Evolutionary conservation across 2,888 invertebrate species (phyloP), one percentile per base, ranked within the genome.

Genomic region (Drosophila mimica): DNA sequence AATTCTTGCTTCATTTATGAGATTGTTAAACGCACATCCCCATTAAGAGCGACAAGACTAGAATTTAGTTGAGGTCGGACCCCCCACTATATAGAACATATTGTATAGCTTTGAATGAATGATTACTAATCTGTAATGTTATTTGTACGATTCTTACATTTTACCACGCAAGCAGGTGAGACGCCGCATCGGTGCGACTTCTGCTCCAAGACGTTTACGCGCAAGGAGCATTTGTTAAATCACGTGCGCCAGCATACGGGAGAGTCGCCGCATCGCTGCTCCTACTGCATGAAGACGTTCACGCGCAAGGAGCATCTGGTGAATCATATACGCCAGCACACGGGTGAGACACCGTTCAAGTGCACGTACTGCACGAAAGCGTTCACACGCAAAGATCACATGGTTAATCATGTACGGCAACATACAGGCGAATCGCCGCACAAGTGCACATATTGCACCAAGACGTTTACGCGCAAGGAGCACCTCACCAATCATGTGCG

Each of bases 241-340:
- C 97, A 97, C 93, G 96, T 97, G 83, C 94, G 97, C 90, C 95
- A 97, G 75, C 95, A 97, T 91, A 95, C 96, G 4, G 97, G 96
- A 73, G 97, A 97, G 93, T 97, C 97, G 92, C 97, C 97, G 1
- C 97, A 97, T 92, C 96, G 96, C 80, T 97, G 97, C 94, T 95
- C 96, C 36, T 96, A 96, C 90, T 97, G 97, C 93, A 96, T 96
- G 82, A 97, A 97, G 93, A 96, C 96, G 51, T 97, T 97, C 93
- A 97, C 97, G n/a, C 94, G 97, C 66, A 97, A 97, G 93, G 97
- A 97, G 92, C 97, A 97, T 92, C 94, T 97, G 76, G 96, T 97
- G 92, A 97, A 97, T 93, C 97, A 97, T 90, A 96, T 96, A 36
- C 94, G 96, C 82, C 97, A 97, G 93, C 97, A 97, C 92, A 97